Base-by-base conservation (phyloP, 64 coral and sea anemone genomes). In the Catalaphyllia jardinei region DNA sequence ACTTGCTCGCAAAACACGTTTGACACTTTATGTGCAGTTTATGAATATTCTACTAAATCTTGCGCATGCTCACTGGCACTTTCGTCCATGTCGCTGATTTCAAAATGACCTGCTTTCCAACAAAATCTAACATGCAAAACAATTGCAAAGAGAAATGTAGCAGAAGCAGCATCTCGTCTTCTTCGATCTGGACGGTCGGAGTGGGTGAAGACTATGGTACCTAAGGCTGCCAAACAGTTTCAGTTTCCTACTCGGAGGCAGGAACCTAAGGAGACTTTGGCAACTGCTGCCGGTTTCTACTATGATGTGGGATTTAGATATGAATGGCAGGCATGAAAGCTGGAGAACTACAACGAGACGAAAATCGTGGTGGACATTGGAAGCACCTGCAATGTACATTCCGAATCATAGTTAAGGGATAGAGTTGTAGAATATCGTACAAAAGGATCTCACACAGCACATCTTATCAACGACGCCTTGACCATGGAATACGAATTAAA, bases 381-480 rank as follows among this genome's bases (percentile, higher is more conserved):
- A 25, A 69, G 65, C 24, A 69, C 65, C 2, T 69, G 8, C 65
- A 5, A 10, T 20, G 65, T 2, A 27, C 10, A 69, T 27, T n/a
- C 65, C 11, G 65, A 24, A 69, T 24, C 65, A 25, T 24, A 22
- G 8, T 27, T 29, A 28, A 69, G 65, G 10, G 22, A 27, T 27
- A 74, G 72, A 88, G 74, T 88, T 60, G 4, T 25, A 14, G 52
- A 20, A 49, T 88, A 88, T 4, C 64, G 74, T 52, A 78, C 20
- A 0, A 18, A 46, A 13, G 69, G 88, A 17, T 71, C 60, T 52
- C 77, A 90, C 30, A 90, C 82, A 38, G 18, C 13, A 59, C 0
- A 60, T 22, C 15, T 71, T 5, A 82, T 90, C 4, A 90, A 82
- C 65, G 28, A 73, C 24, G 51, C 88, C 17, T 69, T 82, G 24